Percentiles rank a stretch among this genome's conserved stretches.
These are phyloP conservation scores for Scarus forsteni DNA, from an alignment of 2,797 vertebrate genomes.

Conservation along the genomic window DNA sequence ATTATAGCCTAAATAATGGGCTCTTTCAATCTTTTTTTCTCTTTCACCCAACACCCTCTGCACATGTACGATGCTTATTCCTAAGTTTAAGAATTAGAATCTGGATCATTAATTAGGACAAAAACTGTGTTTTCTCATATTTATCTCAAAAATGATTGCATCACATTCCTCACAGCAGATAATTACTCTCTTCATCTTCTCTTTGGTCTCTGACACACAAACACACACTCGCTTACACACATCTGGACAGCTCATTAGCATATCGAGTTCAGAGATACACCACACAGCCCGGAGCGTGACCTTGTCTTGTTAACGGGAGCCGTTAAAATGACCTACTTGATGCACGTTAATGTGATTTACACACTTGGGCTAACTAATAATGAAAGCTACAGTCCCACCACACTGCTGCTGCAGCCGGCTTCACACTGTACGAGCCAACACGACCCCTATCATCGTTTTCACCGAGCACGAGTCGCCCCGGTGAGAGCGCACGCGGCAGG, in stretches of 20 bases:
- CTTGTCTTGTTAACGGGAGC: conserved; percentile 71
- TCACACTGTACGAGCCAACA: neutral
- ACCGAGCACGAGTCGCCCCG: neutral
- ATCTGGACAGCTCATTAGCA: conserved; percentile 63
- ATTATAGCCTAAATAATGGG: no score
- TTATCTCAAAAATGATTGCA: no score
- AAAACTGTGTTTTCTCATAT: no score
- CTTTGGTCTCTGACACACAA: conserved; percentile 15
- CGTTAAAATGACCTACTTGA: conserved; percentile 66
- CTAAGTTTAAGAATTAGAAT: no score
- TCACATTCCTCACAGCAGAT: conserved; percentile 12
- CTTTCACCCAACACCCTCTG: no score
- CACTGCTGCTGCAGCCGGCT: conserved; percentile 13
- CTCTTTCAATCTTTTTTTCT: no score
- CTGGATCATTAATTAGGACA: no score
- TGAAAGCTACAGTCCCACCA: conserved; percentile 40
- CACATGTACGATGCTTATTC: neutral
- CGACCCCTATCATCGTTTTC: neutral
- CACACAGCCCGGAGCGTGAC: conserved; percentile 71
- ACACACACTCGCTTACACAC: conserved; percentile 19
- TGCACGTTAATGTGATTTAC: conserved; percentile 72
- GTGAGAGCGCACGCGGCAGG: conserved; percentile 52
- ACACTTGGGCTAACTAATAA: conserved; percentile 71
- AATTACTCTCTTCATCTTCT: conserved; percentile 13
- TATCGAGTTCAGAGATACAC: conserved; percentile 36